phyloP scores from a whole-genome alignment of 2,113 vertebrate species.

The Polypterus senegalus region DNA sequence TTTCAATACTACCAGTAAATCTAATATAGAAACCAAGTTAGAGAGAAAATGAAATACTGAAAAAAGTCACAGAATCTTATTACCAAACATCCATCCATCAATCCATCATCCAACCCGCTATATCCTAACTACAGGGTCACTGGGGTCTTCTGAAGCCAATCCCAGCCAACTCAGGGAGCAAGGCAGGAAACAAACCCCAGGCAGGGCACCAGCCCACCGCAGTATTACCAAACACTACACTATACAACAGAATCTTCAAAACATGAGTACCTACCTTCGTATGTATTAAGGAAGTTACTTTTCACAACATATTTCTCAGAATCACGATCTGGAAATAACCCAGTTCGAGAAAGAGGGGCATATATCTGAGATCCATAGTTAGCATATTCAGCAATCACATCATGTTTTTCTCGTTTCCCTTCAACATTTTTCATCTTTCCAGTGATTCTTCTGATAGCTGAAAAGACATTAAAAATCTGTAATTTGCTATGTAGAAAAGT shows the following conservation, averaged over 20 bases:
- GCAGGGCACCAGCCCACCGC: no score
- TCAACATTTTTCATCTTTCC: slow-evolving; percentile 50
- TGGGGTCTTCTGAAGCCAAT: no score
- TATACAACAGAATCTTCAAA: not conserved
- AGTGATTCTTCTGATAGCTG: slow-evolving; percentile 70
- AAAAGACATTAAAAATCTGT: not conserved
- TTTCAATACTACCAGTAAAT: not conserved
- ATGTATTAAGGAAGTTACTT: slow-evolving; percentile 60
- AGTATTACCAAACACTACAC: not conserved
- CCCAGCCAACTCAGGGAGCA: no score
- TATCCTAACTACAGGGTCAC: no score
- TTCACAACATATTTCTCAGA: slow-evolving; percentile 37
- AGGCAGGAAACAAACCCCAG: no score
- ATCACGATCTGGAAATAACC: slow-evolving; percentile 46
- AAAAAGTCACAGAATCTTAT: not conserved
- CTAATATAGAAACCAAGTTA: no score
- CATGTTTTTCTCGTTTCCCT: slow-evolving; percentile 47
- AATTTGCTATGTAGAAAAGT: not conserved
- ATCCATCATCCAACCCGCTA: no score
- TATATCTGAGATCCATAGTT: slow-evolving; percentile 52
- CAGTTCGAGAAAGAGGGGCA: slow-evolving; percentile 39
- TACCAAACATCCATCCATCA: not conserved
- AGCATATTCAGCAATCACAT: slow-evolving; percentile 51
- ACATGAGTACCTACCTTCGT: slow-evolving; percentile 51
- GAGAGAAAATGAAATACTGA: no score